These are phyloP conservation scores for Xanthorhoe spadicearia DNA, from an alignment of 2,888 invertebrate species.

Conservation along the genomic window DNA sequence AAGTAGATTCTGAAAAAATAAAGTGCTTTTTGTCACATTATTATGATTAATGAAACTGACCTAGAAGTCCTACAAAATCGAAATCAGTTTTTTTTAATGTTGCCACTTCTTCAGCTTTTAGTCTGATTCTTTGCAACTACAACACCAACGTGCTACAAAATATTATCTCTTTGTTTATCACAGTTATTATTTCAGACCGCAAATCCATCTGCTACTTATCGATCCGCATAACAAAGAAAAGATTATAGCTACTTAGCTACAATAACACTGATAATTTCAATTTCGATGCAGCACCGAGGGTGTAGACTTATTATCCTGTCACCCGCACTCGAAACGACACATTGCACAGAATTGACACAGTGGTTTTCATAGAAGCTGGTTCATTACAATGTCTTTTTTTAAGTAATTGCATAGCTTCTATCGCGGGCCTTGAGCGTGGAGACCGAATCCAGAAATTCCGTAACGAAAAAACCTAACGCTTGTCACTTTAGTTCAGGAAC, in stretches of 20 bases:
- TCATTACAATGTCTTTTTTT: not conserved
- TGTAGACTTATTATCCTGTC: constrained; percentile 81
- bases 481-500: no score
- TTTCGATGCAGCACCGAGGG: constrained; percentile 63
- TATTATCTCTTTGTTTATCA: not conserved
- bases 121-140: not conserved
- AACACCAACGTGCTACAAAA: not conserved
- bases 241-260: constrained; percentile 52
- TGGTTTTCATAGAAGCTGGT: constrained; percentile 4
- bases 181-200: not conserved
- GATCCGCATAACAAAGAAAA: constrained; percentile 37
- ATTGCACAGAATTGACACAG: constrained; percentile 49
- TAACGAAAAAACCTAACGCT: no score
- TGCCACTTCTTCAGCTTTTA: no score
- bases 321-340: constrained; percentile 69
- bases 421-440: no score
- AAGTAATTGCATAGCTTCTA: no score
- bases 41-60: no score
- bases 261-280: constrained; percentile 69
- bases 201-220: constrained; percentile 15
- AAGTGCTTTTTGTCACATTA: no score
- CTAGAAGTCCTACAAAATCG: no score
- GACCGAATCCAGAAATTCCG: no score
- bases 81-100: no score
- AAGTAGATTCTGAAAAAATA: no score